Evolutionary conservation across 2,888 invertebrate species (phyloP), one percentile per base, ranked within the genome.

Genomic region (Agonopterix heracliana): DNA sequence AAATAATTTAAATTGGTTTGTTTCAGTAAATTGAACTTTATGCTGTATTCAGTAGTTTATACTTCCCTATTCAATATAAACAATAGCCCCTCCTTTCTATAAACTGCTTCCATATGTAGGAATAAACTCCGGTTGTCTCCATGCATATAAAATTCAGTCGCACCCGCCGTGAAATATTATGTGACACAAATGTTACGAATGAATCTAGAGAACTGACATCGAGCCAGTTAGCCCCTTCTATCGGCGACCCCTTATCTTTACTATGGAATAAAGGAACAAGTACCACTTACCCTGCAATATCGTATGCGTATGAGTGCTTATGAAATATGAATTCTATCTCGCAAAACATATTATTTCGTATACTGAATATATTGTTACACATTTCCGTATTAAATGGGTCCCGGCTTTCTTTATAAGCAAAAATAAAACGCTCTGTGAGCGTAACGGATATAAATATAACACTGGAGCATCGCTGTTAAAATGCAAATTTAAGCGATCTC

Each of bases 241-340:
- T 81, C 75, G 68, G 66, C 61, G 61, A 66, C 65, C 73, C 71
- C 75, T 77, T 83, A 84, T 86, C 81, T 84, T 78, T 77, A 78
- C 81, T 81, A 73, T 71, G 75, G 68, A 77, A 81, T 82, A 84
- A 81, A 81, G 71, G 75, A 65, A 76, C 26, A 80, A 80, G 77
- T 71, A 74, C 74, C 77, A 74, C 71, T 76, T 74, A 73, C 68
- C 59, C 63, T 68, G 79, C 75, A 78, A 85, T 85, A 85, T 81
- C 71, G 76, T 80, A 78, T 79, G 77, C 74, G 77, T 78, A 78
- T 72, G 80, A 79, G 78, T 82, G 79, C 80, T 81, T 81, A 82
- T 85, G 83, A 87, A 85, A 86, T 85, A 87, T 86, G 84, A 83
- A 86, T 83, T 82, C 81, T 78, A 81, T 85, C 76, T 84, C 72